These are phyloP conservation scores for Brachionus manjavacas DNA, from an alignment of 1,140 invertebrate species.

Conservation along the genomic window DNA sequence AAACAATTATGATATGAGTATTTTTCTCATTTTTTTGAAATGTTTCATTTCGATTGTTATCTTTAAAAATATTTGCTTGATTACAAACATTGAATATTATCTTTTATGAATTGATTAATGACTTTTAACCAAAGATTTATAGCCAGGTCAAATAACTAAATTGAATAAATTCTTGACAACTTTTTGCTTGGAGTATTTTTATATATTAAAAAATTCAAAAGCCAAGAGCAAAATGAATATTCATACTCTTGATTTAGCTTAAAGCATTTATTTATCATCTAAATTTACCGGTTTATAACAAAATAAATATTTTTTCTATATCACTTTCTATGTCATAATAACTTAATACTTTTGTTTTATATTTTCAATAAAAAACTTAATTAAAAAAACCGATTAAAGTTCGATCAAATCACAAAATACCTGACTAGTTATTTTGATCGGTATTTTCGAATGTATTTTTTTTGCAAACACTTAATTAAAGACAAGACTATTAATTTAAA, in stretches of 20 bases:
- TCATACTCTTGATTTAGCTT: background rate
- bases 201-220: background rate
- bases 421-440: background rate
- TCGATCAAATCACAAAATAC: background rate
- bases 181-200: background rate
- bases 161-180: background rate
- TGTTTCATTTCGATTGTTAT: background rate
- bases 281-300: background rate
- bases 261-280: background rate
- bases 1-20: background rate
- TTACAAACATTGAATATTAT: background rate
- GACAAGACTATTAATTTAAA: background rate
- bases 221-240: background rate
- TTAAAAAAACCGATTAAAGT: background rate
- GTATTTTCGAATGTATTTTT: background rate
- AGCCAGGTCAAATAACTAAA: background rate
- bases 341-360: slow-evolving; percentile 1
- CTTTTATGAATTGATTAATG: background rate
- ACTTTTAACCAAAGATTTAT: background rate
- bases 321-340: background rate
- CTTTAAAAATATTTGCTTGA: background rate
- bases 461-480: background rate
- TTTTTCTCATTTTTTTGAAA: background rate
- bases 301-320: background rate
- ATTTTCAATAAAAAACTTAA: background rate